Evolutionary conservation across 2,888 invertebrate species (phyloP).

Genomic region (Drosophila niveifrons): DNA sequence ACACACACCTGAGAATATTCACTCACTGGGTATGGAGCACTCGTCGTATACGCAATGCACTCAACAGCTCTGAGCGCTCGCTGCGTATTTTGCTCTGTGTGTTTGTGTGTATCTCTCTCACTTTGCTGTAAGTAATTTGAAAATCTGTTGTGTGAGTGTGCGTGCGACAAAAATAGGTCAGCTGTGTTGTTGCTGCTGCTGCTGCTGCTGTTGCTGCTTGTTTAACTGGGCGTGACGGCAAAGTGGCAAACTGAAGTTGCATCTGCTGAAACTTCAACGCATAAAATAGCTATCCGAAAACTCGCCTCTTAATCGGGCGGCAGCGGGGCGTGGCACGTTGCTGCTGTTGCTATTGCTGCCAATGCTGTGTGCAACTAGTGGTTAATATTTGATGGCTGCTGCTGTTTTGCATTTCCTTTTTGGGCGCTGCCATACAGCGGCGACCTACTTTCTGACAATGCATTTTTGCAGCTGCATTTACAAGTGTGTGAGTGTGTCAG

Average conservation of each 20-base stretch:
- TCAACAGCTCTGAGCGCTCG: conserved; percentile 4
- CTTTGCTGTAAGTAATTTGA: conserved; percentile 72
- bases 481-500: conserved; percentile 11
- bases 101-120: conserved; percentile 43
- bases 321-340: conserved; percentile 64
- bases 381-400: conserved; percentile 77
- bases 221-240: conserved; percentile 76
- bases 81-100: conserved; percentile 5
- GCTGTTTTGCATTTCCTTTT: conserved; percentile 53
- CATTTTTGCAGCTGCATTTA: conserved; percentile 69
- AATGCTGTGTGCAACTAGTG: conserved; percentile 67
- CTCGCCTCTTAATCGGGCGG: conserved; percentile 65
- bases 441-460: conserved; percentile 75
- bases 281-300: conserved; percentile 65
- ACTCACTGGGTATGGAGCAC: conserved; percentile 26
- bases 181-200: conserved; percentile 43
- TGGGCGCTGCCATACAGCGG: conserved; percentile 21
- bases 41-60: conserved; percentile 53
- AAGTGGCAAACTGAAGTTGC: conserved; percentile 76
- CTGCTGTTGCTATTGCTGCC: conserved; percentile 3
- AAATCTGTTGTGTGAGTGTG: conserved; percentile 49
- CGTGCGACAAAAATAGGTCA: conserved; percentile 70
- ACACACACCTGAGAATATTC: conserved; percentile 22
- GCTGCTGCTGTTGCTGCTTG: conserved; percentile 41
- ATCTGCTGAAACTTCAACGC: conserved; percentile 47